Evolutionary conservation across 2,888 invertebrate species (phyloP).

Genomic region (Galerucella nymphaeae): DNA sequence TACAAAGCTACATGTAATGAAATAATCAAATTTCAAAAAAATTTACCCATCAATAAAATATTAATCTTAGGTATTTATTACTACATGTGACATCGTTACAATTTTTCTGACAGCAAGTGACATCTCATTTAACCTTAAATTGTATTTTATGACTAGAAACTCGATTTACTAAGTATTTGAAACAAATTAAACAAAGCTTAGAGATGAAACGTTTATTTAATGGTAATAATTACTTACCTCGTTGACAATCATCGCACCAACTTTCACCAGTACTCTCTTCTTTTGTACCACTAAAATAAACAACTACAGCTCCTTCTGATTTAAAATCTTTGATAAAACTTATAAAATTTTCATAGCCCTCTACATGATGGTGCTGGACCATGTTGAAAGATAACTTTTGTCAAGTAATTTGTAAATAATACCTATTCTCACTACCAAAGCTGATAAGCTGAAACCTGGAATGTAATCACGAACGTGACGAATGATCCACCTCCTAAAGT

Average conservation of each 20-base stretch:
- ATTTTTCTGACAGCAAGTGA: neutral
- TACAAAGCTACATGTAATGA: no score
- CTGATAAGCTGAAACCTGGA: neutral
- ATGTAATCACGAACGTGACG: neutral
- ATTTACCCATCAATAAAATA: no score
- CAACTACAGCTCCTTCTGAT: slow-evolving; percentile 63
- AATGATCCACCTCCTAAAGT: no score
- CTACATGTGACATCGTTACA: neutral
- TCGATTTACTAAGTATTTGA: no score
- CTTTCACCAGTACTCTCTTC: slow-evolving; percentile 73
- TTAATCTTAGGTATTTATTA: neutral
- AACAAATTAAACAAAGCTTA: neutral
- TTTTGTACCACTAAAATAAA: slow-evolving; percentile 77
- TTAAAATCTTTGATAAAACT: slow-evolving; percentile 69
- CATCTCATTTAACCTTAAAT: slow-evolving; percentile 1
- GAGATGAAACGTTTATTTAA: neutral
- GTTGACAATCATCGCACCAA: slow-evolving; percentile 92
- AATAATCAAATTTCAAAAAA: no score
- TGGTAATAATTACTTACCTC: slow-evolving; percentile 69
- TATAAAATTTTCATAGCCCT: slow-evolving; percentile 73
- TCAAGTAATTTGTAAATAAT: neutral
- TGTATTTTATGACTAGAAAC: neutral
- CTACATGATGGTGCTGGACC: slow-evolving; percentile 66
- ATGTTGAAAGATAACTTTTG: slow-evolving; percentile 57
- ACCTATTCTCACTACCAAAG: neutral